Conservation (phyloP, 1,140 invertebrate genomes). For the Ephestia elutella region DNA sequence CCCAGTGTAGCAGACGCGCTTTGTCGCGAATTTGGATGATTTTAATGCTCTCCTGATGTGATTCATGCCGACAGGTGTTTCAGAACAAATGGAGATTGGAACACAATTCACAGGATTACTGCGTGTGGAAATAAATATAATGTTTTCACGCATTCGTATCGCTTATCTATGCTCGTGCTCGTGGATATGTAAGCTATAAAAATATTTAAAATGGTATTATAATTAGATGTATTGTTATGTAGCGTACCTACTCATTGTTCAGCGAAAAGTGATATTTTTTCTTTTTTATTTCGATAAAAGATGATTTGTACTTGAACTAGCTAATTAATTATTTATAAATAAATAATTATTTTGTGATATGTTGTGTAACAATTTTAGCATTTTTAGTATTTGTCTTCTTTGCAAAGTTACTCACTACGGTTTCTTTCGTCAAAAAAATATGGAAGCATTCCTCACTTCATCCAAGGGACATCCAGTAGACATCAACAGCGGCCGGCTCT, state of each 20-base stretch:
- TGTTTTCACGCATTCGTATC: no score
- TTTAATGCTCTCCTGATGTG: conserved; percentile 47
- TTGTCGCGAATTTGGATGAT: conserved; percentile 52
- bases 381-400: no score
- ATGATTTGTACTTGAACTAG: no score
- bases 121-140: not conserved
- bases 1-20: conserved; percentile 45
- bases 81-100: conserved; percentile 11
- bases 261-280: no score
- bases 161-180: not conserved
- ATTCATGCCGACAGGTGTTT: conserved; percentile 55
- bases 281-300: no score
- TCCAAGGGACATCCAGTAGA: conserved; percentile 94
- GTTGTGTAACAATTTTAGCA: no score
- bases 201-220: not conserved
- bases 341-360: no score
- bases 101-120: not conserved
- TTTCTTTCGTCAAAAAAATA: no score
- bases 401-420: no score
- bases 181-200: not conserved
- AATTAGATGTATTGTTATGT: no score
- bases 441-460: conserved; percentile 79
- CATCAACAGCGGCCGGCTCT: conserved; percentile 89
- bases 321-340: no score
- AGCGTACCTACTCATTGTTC: no score